Percentiles rank a stretch among this genome's conserved stretches.
These are phyloP conservation scores for Dendrolimus pini DNA, from an alignment of 2,888 invertebrate genomes.

Conservation along the genomic window DNA sequence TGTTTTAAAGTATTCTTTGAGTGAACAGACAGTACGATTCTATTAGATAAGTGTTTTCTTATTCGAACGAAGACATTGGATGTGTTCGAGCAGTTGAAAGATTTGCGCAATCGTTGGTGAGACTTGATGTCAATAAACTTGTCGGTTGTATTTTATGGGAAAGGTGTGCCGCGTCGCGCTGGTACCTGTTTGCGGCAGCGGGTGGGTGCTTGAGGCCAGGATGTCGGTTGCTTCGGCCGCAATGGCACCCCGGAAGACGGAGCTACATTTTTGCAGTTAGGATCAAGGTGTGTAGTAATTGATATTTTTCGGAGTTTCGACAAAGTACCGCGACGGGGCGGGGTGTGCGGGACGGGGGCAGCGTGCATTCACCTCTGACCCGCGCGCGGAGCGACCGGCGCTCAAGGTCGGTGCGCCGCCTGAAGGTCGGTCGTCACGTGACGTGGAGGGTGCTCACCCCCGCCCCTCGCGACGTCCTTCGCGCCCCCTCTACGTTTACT, in stretches of 20 bases:
- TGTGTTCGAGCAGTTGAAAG: constrained; percentile 41
- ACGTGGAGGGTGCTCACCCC: constrained; percentile 71
- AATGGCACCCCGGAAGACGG: constrained; percentile 32
- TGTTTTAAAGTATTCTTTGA: constrained; percentile 44
- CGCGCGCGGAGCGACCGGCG: constrained; percentile 67
- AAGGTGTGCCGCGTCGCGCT: constrained; percentile 70
- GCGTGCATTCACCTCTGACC: constrained; percentile 76
- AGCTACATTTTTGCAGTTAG: constrained; percentile 49
- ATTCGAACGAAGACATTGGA: constrained; percentile 42
- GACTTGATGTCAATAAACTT: constrained; percentile 75
- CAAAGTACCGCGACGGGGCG: constrained; percentile 29
- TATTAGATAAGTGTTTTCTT: constrained; percentile 41
- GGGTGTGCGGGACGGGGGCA: constrained; percentile 33
- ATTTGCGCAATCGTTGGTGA: constrained; percentile 64
- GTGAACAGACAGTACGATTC: constrained; percentile 46
- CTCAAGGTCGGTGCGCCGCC: constrained; percentile 75
- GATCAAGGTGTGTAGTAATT: constrained; percentile 57
- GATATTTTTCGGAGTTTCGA: constrained; percentile 26
- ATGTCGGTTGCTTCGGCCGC: constrained; percentile 26
- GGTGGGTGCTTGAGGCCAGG: constrained; percentile 49
- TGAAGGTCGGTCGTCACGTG: constrained; percentile 73
- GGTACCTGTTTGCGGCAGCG: constrained; percentile 62
- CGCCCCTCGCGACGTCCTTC: constrained; percentile 26
- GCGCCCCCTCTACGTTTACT: constrained; percentile 32
- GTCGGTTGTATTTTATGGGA: constrained; percentile 73